Evolutionary conservation across 2,888 invertebrate genomes (phyloP), one percentile per base, ranked within the genome.

Genomic region (Tipula vernalis): DNA sequence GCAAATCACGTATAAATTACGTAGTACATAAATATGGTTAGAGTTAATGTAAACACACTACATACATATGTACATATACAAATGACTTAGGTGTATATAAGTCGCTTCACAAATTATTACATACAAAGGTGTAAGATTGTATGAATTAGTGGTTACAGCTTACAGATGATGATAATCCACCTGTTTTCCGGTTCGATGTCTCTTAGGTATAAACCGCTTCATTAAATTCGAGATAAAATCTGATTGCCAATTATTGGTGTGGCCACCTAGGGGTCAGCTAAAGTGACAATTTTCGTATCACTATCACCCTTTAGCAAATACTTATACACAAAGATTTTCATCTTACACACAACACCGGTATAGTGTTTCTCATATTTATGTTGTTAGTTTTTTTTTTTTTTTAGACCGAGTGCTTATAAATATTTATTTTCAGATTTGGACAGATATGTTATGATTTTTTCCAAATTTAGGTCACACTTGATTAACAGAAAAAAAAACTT

Each of bases 391-490:
- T 28, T 71, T 51, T 51, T 39, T 39, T 39, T 39, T 71, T 71
- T 51, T 51, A n/a, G 51, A 15, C 15, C 10, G 71, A 28, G 28
- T 71, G 28, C 71, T 28, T 28, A 28, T n/a, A n/a, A n/a, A n/a
- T 71, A 71, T 71, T 71, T 71, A 71, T 71, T 71, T 71, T 71
- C 71, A 71, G 71, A 71, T 71, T 71, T 71, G 71, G 71, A 71
- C 71, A 71, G 71, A 71, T 71, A 71, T 71, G 71, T 71, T 71
- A 71, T 71, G 71, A 71, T 71, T 71, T 71, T 71, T 71, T 28
- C 28, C 28, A 28, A 71, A 71, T 71, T 71, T 71, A 71, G 71
- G 71, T 71, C 71, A 71, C 28, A 71, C 71, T 71, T 71, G 71
- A 71, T 71, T 71, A 71, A 71, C 71, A 71, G 71, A 71, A 71